Percentiles rank a stretch among this genome's conserved stretches.
Evolutionary conservation across 1,140 invertebrate genomes (phyloP).

Genomic region (Telenomus remus): DNA sequence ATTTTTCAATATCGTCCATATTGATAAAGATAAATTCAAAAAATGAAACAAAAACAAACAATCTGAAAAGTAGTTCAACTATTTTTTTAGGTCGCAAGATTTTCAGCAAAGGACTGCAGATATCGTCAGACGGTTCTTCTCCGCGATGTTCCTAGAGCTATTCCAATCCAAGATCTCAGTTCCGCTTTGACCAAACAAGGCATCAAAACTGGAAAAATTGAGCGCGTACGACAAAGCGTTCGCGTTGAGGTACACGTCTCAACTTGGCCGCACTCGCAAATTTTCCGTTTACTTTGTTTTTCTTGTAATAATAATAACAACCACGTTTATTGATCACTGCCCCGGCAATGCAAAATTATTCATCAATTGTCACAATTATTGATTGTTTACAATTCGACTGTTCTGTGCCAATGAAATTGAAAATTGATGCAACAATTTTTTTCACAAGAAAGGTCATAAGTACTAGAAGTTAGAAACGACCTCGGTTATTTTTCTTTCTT

Average conservation of each 20-base stretch:
- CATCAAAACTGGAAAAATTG: slow-evolving; percentile 66
- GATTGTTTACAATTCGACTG: background rate
- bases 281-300: too few species aligned
- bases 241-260: slow-evolving; percentile 69
- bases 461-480: too few species aligned
- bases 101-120: slow-evolving; percentile 70
- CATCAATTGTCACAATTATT: background rate
- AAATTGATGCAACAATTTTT: background rate
- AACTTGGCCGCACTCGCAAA: background rate
- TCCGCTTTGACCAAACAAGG: slow-evolving; percentile 72
- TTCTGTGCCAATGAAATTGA: background rate
- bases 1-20: too few species aligned
- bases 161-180: slow-evolving; percentile 72
- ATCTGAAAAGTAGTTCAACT: too few species aligned
- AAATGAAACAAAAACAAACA: too few species aligned
- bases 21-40: too few species aligned
- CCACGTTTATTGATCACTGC: too few species aligned
- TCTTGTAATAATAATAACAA: too few species aligned
- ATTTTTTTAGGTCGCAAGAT: slow-evolving; percentile 67
- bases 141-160: slow-evolving; percentile 74
- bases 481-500: too few species aligned
- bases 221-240: slow-evolving; percentile 71
- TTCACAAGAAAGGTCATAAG: background rate
- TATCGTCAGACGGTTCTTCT: slow-evolving; percentile 71
- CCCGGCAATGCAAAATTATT: too few species aligned